Evolutionary conservation across 2,797 vertebrate genomes (phyloP).

Genomic region (Phrynocephalus guinanensis): DNA sequence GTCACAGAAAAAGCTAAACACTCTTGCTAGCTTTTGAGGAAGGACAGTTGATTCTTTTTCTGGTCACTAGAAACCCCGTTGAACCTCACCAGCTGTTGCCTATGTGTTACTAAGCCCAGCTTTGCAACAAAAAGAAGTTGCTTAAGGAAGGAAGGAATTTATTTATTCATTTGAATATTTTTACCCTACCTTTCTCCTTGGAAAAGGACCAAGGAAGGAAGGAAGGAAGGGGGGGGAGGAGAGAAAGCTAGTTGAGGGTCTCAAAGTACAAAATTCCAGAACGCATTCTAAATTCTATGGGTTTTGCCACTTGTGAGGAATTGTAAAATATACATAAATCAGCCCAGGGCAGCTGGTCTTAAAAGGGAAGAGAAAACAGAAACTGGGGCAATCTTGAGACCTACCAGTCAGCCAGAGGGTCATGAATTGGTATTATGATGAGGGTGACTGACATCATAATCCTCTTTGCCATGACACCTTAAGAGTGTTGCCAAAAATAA

Average conservation of each 20-base stretch:
- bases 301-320: neutral
- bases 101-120: neutral
- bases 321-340: neutral
- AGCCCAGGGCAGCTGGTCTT: neutral
- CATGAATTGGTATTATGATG: conserved; percentile 5
- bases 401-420: neutral
- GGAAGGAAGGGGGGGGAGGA: neutral
- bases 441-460: neutral
- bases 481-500: neutral
- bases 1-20: neutral
- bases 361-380: neutral
- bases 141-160: too few relatives aligned
- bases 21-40: neutral
- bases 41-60: neutral
- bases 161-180: too few relatives aligned
- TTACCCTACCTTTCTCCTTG: too few relatives aligned
- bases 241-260: neutral
- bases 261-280: neutral
- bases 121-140: neutral
- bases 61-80: neutral
- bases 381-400: neutral
- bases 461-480: neutral
- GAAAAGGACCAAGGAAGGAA: neutral
- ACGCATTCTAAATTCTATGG: neutral
- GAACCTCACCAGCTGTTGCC: neutral